Evolutionary conservation across 2,113 vertebrate species (phyloP), one percentile per base, ranked within the genome.

Genomic region (Istiophorus platypterus): DNA sequence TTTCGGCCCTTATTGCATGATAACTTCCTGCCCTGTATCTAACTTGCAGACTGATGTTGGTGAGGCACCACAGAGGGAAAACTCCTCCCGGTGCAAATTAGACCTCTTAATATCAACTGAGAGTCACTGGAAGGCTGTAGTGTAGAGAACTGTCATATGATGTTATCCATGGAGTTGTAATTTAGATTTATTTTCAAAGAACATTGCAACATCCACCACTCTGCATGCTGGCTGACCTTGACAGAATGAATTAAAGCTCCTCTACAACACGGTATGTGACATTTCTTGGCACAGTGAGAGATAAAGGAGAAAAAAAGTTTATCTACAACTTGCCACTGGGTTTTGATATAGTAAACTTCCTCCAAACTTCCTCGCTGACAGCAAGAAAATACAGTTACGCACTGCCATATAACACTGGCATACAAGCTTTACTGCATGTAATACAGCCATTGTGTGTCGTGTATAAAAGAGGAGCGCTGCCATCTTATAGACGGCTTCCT

Each of bases 391-490:
- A 13, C 79, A 72, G 54, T 68, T 49, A 51, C 41, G 65, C 68
- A 8, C 26, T 51, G 78, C 22, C 54, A 72, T 64, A 59, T 75
- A 84, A 78, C 56, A 61, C 29, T 9, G 12, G 47, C 47, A 76
- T 84, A 18, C 22, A 29, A 87, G 77, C 71, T 80, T 45, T 66
- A 80, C 42, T 34, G 51, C 42, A 42, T 84, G 67, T 88, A 81
- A 85, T 82, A 87, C 83, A 91, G 72, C 76, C 68, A 77, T 88
- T 85, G 81, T 81, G 76, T 78, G 77, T 77, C 27, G n/a, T 72
- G 61, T 84, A 85, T 76, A 80, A 89, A 87, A 75, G 67, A 67
- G 52, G 49, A 64, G 54, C 1, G 5, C 67, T 69, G 58, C 85
- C 81, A 77, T 78, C 83, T 73, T 78, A 71, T 66, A 42, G 84